Conservation (phyloP, 2,797 vertebrate genomes). For the Pantherophis vulpinus region DNA sequence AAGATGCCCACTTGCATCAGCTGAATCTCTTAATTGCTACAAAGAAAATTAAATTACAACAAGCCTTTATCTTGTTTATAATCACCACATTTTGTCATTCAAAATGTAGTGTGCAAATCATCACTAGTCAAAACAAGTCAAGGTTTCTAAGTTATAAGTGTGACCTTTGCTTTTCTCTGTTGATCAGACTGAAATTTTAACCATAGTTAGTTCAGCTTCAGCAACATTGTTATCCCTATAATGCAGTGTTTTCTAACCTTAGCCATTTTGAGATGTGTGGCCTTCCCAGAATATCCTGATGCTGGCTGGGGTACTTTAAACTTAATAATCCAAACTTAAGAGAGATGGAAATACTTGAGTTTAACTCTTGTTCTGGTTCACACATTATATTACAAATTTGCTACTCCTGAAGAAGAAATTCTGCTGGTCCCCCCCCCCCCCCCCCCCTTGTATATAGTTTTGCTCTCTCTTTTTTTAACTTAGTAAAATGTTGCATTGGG, state of each 20-base stretch:
- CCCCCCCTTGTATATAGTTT: not conserved
- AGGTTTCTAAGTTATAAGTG: not conserved
- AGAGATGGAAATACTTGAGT: not conserved
- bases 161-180: not conserved
- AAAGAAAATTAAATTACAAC: not conserved
- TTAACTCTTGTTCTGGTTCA: not conserved
- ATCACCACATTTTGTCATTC: not conserved
- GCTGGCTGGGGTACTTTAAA: not conserved
- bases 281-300: not conserved
- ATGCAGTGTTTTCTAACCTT: not conserved
- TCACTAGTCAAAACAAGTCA: not conserved
- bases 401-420: not conserved
- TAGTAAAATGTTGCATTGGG: not conserved
- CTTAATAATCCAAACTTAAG: not conserved
- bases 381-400: not conserved
- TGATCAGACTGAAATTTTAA: not conserved
- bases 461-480: not conserved
- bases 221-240: not conserved
- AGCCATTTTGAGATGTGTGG: not conserved
- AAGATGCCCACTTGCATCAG: not conserved
- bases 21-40: not conserved
- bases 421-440: accelerated
- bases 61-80: not conserved
- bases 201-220: not conserved
- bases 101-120: not conserved